Conservation (phyloP, 2,113 vertebrate genomes). For the Tupaia tana region DNA sequence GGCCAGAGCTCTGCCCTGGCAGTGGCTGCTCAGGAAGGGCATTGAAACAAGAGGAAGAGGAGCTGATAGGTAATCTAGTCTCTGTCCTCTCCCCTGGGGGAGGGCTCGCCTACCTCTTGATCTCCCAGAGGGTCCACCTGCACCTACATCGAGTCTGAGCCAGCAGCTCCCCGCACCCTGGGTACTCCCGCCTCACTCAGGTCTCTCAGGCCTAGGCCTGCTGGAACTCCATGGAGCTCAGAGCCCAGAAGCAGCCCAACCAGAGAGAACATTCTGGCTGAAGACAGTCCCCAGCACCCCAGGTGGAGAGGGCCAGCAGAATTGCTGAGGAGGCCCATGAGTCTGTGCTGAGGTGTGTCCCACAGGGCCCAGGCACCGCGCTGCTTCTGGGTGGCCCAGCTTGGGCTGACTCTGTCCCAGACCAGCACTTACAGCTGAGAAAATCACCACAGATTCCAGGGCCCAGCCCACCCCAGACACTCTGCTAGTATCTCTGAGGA, state of each 20-base stretch:
- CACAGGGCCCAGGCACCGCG: accelerated
- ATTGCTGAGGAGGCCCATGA: neutral
- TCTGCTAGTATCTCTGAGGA: neutral
- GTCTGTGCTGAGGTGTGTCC: neutral
- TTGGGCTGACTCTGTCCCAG: neutral
- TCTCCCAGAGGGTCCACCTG: neutral
- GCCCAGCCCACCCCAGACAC: neutral
- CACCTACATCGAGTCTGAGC: neutral
- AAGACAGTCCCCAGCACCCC: neutral
- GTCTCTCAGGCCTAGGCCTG: neutral
- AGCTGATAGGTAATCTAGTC: neutral
- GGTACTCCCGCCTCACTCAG: neutral
- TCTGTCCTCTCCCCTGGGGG: neutral
- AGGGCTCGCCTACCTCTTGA: neutral
- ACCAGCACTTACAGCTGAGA: neutral
- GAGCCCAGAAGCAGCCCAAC: neutral
- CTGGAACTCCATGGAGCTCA: neutral
- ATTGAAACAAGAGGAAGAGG: neutral
- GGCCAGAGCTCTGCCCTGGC: neutral
- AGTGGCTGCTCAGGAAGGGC: neutral
- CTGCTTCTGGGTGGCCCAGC: constrained; percentile 59
- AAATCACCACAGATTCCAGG: neutral
- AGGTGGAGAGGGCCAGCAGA: neutral
- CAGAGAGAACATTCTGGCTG: neutral
- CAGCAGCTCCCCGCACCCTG: neutral